Percentiles rank a stretch among this genome's conserved stretches.
These are phyloP conservation scores for Drosophila punjabiensis DNA, from an alignment of 1,140 invertebrate species.

Conservation along the genomic window DNA sequence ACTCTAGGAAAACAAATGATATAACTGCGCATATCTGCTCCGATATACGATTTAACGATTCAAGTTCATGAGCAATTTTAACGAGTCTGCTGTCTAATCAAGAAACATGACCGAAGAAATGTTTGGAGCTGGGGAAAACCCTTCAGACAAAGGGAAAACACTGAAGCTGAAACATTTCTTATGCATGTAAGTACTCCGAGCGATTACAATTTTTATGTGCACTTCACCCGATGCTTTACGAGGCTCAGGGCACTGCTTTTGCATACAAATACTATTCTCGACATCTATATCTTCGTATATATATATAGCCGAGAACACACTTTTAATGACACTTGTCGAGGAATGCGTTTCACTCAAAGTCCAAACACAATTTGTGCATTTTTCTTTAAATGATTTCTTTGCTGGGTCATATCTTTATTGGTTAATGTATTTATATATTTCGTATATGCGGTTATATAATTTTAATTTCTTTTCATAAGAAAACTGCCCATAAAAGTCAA, in stretches of 20 bases:
- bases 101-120: conserved; percentile 29
- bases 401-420: conserved; percentile 75
- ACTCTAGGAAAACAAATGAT: conserved; percentile 29
- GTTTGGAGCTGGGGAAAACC: conserved; percentile 3
- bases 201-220: conserved; percentile 79
- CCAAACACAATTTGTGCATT: conserved; percentile 72
- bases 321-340: conserved; percentile 74
- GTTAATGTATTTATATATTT: conserved; percentile 62
- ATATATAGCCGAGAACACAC: conserved; percentile 25
- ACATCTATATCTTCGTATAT: conserved; percentile 5
- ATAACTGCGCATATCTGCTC: conserved; percentile 43
- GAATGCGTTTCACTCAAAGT: conserved; percentile 34
- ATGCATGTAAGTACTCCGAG: conserved; percentile 66
- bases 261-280: conserved; percentile 61
- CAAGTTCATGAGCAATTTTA: conserved; percentile 76
- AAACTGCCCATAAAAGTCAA: conserved; percentile 74
- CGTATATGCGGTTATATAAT: conserved; percentile 58
- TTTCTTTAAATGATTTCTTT: conserved; percentile 69
- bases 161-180: conserved; percentile 46
- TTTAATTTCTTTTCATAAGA: conserved; percentile 79
- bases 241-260: conserved; percentile 65
- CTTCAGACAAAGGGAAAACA: conserved; percentile 17
- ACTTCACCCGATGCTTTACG: conserved; percentile 67
- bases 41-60: conserved; percentile 59
- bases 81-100: conserved; percentile 55